Conservation (phyloP, 2,888 invertebrate species). For the Polyommatus icarus region DNA sequence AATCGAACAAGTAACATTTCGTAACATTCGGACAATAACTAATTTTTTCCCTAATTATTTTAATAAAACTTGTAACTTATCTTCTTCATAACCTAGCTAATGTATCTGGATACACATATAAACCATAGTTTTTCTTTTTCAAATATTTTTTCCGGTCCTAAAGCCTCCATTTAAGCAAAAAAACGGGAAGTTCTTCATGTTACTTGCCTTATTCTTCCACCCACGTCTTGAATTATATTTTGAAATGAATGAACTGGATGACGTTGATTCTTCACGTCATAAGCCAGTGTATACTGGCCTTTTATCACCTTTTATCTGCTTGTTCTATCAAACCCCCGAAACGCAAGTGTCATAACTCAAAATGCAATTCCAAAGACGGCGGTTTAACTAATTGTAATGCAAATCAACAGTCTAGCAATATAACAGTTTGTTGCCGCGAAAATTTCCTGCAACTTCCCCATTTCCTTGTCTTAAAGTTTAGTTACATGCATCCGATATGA, state of each 20-base stretch:
- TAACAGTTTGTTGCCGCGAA: slow-evolving; percentile 17
- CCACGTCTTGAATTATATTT: too few species aligned
- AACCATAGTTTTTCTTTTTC: too few species aligned
- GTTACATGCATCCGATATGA: neutral
- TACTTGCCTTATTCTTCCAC: too few species aligned
- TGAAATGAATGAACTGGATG: neutral
- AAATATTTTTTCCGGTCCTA: too few species aligned
- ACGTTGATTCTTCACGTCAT: neutral
- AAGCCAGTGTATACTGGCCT: neutral
- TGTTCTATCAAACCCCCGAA: neutral
- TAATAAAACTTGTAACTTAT: too few species aligned
- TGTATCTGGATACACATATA: too few species aligned
- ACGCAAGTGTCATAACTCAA: neutral
- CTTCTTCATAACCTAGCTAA: too few species aligned
- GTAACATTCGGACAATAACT: too few species aligned
- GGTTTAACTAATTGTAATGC: slow-evolving; percentile 4
- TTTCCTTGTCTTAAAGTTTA: neutral
- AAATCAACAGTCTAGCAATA: slow-evolving; percentile 18
- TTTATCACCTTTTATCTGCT: neutral
- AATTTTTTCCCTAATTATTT: too few species aligned
- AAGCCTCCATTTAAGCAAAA: too few species aligned
- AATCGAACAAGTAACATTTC: too few species aligned
- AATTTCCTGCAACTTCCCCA: neutral
- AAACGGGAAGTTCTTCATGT: too few species aligned
- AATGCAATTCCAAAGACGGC: neutral